Conservation (phyloP, 2,888 invertebrate species). For the Rhodophaea formosa region DNA sequence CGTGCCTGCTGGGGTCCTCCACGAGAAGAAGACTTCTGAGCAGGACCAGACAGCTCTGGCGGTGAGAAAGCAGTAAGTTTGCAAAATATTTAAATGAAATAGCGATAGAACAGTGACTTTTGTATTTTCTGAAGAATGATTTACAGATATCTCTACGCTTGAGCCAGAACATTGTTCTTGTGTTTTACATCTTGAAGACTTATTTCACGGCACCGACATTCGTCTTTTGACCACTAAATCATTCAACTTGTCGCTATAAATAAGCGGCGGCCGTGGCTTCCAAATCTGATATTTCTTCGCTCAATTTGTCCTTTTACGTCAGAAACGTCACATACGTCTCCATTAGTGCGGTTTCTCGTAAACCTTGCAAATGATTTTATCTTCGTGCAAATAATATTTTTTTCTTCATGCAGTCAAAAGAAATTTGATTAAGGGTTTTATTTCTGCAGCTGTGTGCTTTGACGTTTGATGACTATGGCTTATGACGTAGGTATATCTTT, state of each 20-base stretch:
- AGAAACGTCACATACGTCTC: not conserved
- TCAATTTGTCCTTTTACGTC: not conserved
- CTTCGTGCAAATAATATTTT: slow-evolving; percentile 4
- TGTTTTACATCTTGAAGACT: too few species aligned
- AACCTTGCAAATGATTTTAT: slow-evolving; percentile 14
- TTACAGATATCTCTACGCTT: too few species aligned
- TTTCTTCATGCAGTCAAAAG: not conserved
- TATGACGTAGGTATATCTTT: not conserved
- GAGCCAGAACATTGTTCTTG: too few species aligned
- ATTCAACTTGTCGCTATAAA: not conserved
- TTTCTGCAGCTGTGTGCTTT: not conserved
- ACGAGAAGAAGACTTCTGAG: slow-evolving; percentile 76
- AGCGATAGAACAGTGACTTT: too few species aligned
- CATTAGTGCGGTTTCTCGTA: not conserved
- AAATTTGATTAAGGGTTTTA: not conserved
- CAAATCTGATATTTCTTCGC: not conserved
- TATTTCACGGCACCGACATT: slow-evolving; percentile 1
- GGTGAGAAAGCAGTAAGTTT: slow-evolving; percentile 85
- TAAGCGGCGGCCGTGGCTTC: not conserved
- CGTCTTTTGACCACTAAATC: not conserved
- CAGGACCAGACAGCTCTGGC: slow-evolving; percentile 81
- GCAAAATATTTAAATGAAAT: too few species aligned
- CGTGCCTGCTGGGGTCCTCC: slow-evolving; percentile 83
- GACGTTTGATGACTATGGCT: not conserved
- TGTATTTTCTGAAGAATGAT: too few species aligned